A percentile compares a stretch with the other conserved stretches of the same genome.
These are phyloP conservation scores for Apeltes quadracus DNA, from an alignment of 2,113 vertebrate genomes.

Conservation along the genomic window DNA sequence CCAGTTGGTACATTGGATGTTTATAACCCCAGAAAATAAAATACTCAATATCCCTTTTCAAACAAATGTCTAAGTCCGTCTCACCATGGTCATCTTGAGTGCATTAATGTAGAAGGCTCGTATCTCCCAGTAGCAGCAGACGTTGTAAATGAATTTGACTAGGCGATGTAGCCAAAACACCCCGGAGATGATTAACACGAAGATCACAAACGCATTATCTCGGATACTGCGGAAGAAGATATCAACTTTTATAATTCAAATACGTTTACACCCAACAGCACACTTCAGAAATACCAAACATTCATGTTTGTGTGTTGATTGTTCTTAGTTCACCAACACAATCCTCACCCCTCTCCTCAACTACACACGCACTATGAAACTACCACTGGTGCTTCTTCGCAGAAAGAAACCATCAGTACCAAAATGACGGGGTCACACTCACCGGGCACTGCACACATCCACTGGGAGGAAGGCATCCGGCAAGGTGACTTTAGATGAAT, in stretches of 20 bases:
- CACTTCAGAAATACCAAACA: not conserved
- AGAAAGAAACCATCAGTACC: not conserved
- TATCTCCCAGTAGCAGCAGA: constrained; percentile 99
- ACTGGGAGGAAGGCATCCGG: constrained; percentile 93
- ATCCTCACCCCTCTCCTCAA: not conserved
- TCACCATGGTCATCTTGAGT: constrained; percentile 94
- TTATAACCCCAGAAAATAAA: not conserved
- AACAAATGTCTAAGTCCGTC: not conserved
- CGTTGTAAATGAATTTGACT: constrained; percentile 96
- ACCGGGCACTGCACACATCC: constrained; percentile 91
- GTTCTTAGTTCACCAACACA: not conserved
- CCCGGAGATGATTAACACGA: constrained; percentile 90
- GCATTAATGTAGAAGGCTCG: constrained; percentile 94
- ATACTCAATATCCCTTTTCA: not conserved
- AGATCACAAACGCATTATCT: constrained; percentile 91
- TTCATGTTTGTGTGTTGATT: not conserved
- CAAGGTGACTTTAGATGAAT: constrained; percentile 93
- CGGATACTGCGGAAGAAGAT: constrained; percentile 84
- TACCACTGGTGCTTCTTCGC: not conserved
- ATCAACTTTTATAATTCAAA: not conserved
- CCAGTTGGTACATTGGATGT: not conserved
- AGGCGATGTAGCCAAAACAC: constrained; percentile 98
- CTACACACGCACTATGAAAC: not conserved
- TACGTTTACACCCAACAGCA: not conserved
- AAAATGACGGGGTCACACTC: constrained; percentile 41